Base-by-base conservation (phyloP, 2,888 invertebrate species). In the Leucophora obtusa region DNA sequence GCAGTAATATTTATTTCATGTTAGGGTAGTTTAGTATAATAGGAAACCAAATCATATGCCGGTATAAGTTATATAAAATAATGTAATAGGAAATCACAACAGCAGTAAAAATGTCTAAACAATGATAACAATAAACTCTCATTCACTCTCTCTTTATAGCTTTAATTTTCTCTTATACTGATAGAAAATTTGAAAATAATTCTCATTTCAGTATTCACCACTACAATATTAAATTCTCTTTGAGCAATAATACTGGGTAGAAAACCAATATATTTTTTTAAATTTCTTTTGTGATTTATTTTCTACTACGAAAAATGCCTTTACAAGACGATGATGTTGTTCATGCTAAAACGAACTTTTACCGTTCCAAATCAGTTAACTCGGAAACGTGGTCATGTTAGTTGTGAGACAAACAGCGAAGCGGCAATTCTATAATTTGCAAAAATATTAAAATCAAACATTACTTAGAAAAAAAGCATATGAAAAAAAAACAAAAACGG, bases 331-430 rank as follows among this genome's bases (percentile, higher is more conserved):
- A 74, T 71, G 77, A 74, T 54, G 63, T 56, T 60, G 65, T 75
- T 77, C 63, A 50, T 60, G 73, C 60, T 68, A 71, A 54, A 69
- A 80, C 80, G 83, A 83, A 73, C 75, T 70, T 83, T 83, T 83
- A 80, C 83, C 84, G 86, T 85, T 85, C 85, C 84, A 85, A 89
- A 85, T 89, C 89, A 89, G 89, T 89, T 88, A 87, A 89, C 87
- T 89, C 89, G 89, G 89, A 88, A 89, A 86, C 89, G 89, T 87
- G 88, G 88, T 85, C 85, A 87, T 86, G 89, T 88, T 85, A 87
- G 87, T 87, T 86, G 85, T 86, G 84, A 84, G 84, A 85, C 84
- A 81, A 81, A 76, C 54, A 77, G 70, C 83, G 84, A 84, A 84
- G 86, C 86, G 85, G 86, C 83, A 82, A 74, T 79, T 76, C 83